Evolutionary conservation across 2,113 vertebrate species (phyloP), one percentile per base, ranked within the genome.

Genomic region (Chaetorhynchus papuensis): DNA sequence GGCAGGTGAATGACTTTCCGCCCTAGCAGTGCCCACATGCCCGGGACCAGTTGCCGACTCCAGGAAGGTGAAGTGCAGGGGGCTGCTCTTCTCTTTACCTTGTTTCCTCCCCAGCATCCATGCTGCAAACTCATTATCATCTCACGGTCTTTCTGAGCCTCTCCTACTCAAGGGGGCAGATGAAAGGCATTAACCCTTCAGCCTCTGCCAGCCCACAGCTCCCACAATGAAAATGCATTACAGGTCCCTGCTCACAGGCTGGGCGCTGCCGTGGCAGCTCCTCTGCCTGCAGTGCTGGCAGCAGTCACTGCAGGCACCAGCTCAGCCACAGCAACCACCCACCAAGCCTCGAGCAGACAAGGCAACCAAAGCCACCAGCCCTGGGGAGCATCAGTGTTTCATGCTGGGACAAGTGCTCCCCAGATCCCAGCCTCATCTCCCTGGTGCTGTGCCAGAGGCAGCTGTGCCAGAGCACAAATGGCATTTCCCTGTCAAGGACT

Each of bases 11-110:
- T 1, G 4, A 59, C 39, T 22, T 54, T 19, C 28, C 0, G 0
- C 28, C 60, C 54, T 2, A 7, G 52, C 52, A 56, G 22, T 1
- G 6, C n/a, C 68, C 0, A 0, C 54, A 6, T 1, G 7, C 42
- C 45, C 14, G 1, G 50, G 7, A 23, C 14, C 1, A 9, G 35
- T 13, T 11, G n/a, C 54, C 0, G 1, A 17, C 57, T 71, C 31
- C 60, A 11, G 39, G 57, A 1, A 1, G 39, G 39, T 21, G 23
- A 69, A 59, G 17, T 3, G 3, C 33, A 21, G 17, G 27, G 47
- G 9, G 18, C 6, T 66, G 50, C 53, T 65, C 45, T 33, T 30
- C 49, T 52, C n/a, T 56, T 37, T 15, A 35, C 15, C 64, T 52
- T 39, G 8, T 45, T 71, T 65, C 52, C 30, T 56, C 14, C 41